A percentile compares a stretch with the other conserved stretches of the same genome.
phyloP scores from a whole-genome alignment of 2,113 vertebrate genomes.

The Triplophysa siluroides region DNA sequence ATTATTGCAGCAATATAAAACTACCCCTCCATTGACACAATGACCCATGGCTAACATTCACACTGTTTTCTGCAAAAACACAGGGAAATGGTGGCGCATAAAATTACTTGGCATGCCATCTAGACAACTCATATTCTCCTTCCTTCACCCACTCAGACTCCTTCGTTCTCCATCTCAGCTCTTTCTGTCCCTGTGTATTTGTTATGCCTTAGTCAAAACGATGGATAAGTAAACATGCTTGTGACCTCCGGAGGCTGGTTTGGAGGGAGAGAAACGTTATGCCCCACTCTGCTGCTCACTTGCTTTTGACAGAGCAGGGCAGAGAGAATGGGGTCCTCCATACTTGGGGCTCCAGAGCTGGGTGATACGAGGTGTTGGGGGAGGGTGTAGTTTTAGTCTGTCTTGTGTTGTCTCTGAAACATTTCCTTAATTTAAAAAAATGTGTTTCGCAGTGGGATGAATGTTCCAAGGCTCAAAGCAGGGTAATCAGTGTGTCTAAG shows the following conservation, averaged over 20 bases:
- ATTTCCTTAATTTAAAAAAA: slow-evolving; percentile 51
- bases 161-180: slow-evolving; percentile 5
- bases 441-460: slow-evolving; percentile 44
- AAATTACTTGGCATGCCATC: slow-evolving; percentile 63
- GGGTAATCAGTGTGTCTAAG: slow-evolving; percentile 51
- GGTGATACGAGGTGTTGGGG: slow-evolving; percentile 10
- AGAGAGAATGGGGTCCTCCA: neutral
- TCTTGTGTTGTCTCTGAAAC: slow-evolving; percentile 48
- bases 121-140: slow-evolving; percentile 1
- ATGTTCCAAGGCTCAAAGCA: slow-evolving; percentile 46
- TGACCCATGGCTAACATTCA: slow-evolving; percentile 60
- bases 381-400: neutral
- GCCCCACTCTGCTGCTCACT: neutral
- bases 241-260: slow-evolving; percentile 14
- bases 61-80: slow-evolving; percentile 66
- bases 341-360: neutral
- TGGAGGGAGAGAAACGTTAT: neutral
- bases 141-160: slow-evolving; percentile 12
- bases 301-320: slow-evolving; percentile 37
- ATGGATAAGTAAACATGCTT: slow-evolving; percentile 33
- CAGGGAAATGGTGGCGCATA: slow-evolving; percentile 67
- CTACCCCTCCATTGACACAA: slow-evolving; percentile 45
- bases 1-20: slow-evolving; percentile 55
- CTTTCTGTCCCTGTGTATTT: slow-evolving; percentile 9
- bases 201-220: slow-evolving; percentile 40